phyloP scores from a whole-genome alignment of 2,888 invertebrate genomes.

The Stegophylla sp. region DNA sequence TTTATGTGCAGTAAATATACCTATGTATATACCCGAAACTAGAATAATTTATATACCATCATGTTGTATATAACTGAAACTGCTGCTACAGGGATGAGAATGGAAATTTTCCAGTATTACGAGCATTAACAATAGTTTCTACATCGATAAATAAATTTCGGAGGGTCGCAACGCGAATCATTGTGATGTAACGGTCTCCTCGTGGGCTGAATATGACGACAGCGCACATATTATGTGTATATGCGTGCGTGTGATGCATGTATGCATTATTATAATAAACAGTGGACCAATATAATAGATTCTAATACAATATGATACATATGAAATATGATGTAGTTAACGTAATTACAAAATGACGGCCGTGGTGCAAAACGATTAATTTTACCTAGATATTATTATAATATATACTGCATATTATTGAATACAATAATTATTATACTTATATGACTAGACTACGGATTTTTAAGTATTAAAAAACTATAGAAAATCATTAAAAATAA shows the following conservation, averaged over 20 bases:
- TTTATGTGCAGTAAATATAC: background rate
- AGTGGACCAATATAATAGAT: too few relatives aligned
- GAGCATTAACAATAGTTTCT: conserved; percentile 46
- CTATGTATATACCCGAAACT: background rate
- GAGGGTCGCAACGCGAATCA: conserved; percentile 44
- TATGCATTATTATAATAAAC: background rate
- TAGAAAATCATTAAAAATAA: too few relatives aligned
- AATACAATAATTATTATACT: too few relatives aligned
- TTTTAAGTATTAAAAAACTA: too few relatives aligned
- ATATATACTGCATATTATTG: too few relatives aligned
- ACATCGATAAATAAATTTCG: conserved; percentile 39
- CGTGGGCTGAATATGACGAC: conserved; percentile 42
- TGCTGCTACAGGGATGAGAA: conserved; percentile 26
- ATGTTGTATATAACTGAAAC: background rate
- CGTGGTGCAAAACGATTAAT: too few relatives aligned
- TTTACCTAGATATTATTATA: background rate
- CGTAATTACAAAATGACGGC: too few relatives aligned
- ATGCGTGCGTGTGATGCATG: background rate
- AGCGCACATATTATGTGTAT: background rate
- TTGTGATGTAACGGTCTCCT: conserved; percentile 50
- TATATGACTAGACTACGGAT: too few relatives aligned
- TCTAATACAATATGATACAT: background rate
- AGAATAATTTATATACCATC: conserved; percentile 30
- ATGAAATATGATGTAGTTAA: too few relatives aligned
- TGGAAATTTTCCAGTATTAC: conserved; percentile 46